Evolutionary conservation across 2,888 invertebrate species (phyloP), one percentile per base, ranked within the genome.

Genomic region (Schizotus pectinicornis): DNA sequence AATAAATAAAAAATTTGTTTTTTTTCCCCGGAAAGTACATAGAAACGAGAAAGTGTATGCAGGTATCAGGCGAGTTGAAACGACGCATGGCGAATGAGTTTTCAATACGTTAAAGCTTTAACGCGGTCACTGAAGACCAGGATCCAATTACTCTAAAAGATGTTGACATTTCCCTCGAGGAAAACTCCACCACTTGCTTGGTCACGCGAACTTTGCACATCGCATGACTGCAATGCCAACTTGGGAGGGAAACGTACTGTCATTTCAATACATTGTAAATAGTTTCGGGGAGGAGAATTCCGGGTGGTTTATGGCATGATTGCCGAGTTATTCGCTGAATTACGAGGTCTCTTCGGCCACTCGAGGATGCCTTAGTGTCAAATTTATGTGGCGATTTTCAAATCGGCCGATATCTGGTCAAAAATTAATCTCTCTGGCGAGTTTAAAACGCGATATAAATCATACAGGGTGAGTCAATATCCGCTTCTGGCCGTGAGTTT

Each of bases 11-110:
- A 22, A 22, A 5, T 2, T 22, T 22, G 22, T 22, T 22, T 22
- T 11, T 30, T 41, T 13, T 41, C 41, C 31, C 43, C 12, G 7
- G 11, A 30, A 30, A 30, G 33, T 45, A n/a, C n/a, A n/a, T 45
- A 33, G n/a, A 22, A 22, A 14, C 9, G 38, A 22, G 39, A 32
- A 41, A 34, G 36, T 37, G 37, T 13, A 22, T 41, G 50, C 39
- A 51, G 33, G 56, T 50, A 45, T 56, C 48, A 57, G 52, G 48
- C 52, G 52, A 47, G 52, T 48, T 31, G 30, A 41, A 55, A 59
- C 52, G 59, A 56, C 53, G 51, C 63, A 63, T 67, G 63, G 50
- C 60, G 56, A 63, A 63, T 64, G 63, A 61, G 63, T 59, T 67
- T 60, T 61, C 62, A 60, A 57, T 61, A 62, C 65, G 64, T 67